These are phyloP conservation scores for Drosophila busckii DNA, from an alignment of 1,140 invertebrate species.

Conservation along the genomic window DNA sequence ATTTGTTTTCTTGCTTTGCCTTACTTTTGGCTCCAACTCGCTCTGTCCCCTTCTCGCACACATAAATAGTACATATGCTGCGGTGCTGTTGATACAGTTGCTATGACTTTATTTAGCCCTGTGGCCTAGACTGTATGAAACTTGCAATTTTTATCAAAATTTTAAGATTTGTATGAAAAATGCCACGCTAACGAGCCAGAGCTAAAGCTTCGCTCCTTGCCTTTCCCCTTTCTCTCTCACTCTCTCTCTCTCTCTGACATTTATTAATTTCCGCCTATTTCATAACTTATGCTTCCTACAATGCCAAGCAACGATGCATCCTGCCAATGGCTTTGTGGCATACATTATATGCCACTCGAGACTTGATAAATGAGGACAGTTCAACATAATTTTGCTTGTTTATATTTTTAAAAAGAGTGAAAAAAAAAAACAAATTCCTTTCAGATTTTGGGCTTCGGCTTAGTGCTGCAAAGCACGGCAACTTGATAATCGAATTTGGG, in stretches of 20 bases:
- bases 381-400: no score
- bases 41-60: background rate
- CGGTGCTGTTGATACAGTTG: conserved; percentile 36
- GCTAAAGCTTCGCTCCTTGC: no score
- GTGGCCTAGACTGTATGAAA: conserved; percentile 18
- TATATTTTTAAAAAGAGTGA: no score
- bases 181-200: conserved; percentile 27
- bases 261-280: conserved; percentile 27
- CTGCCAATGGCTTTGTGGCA: conserved; percentile 18
- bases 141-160: conserved; percentile 38
- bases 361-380: no score
- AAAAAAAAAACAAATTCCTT: no score
- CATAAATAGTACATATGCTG: no score
- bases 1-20: conserved; percentile 11
- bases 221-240: no score
- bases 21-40: background rate
- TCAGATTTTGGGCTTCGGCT: no score
- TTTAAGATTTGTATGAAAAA: conserved; percentile 25
- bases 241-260: conserved; percentile 9
- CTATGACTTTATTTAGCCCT: conserved; percentile 13
- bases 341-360: conserved; percentile 17
- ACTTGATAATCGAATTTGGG: no score
- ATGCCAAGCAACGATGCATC: conserved; percentile 14
- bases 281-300: conserved; percentile 27
- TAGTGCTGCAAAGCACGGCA: no score